These are phyloP conservation scores for Oikopleura dioica DNA, from an alignment of 23 tunicate genomes.

Conservation along the genomic window DNA sequence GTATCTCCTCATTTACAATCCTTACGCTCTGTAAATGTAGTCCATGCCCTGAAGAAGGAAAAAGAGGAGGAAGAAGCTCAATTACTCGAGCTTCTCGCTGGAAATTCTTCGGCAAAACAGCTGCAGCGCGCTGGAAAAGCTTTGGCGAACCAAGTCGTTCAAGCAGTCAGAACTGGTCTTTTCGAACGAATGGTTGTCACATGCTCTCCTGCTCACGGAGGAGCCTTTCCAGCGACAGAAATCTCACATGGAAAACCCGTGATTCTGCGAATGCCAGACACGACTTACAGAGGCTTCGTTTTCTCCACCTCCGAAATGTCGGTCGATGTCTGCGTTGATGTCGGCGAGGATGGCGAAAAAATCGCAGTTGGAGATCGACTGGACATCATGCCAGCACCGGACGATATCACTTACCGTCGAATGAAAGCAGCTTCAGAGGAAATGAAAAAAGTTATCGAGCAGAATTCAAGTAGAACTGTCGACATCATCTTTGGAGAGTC, in stretches of 20 bases:
- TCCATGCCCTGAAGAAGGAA: not conserved
- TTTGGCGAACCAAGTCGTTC: not conserved
- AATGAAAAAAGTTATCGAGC: not conserved
- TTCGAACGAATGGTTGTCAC: not conserved
- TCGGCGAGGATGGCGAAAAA: not conserved
- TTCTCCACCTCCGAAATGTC: not conserved
- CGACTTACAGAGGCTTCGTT: not conserved
- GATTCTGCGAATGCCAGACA: not conserved
- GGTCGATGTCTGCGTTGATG: not conserved
- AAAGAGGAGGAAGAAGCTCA: not conserved
- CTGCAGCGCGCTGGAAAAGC: conserved; percentile 11
- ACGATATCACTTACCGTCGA: conserved; percentile 10
- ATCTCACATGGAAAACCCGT: not conserved
- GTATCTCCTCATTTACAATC: too few relatives aligned
- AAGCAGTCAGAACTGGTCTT: not conserved
- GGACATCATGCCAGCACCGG: not conserved
- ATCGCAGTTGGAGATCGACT: not conserved
- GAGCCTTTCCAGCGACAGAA: not conserved
- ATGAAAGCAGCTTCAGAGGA: not conserved
- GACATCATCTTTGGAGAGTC: too few relatives aligned
- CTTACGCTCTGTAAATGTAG: too few relatives aligned
- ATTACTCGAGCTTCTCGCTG: not conserved
- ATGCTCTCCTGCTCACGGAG: not conserved
- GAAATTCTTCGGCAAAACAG: not conserved
- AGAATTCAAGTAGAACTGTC: too few relatives aligned